Evolutionary conservation across 2,113 vertebrate genomes (phyloP).

Genomic region (Proterorhinus semilunaris): DNA sequence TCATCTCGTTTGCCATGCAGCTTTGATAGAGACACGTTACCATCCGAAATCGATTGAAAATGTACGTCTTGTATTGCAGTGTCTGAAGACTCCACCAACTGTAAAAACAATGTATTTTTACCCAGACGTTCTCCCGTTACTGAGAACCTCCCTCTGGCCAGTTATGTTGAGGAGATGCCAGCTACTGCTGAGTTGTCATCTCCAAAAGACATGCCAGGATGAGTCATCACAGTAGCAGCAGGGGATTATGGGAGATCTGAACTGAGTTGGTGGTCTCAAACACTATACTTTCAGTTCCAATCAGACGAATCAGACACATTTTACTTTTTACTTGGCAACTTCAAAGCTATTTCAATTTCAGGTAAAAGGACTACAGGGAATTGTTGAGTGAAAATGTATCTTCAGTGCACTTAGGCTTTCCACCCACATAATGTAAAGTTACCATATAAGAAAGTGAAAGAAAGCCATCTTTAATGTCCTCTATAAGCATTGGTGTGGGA

Average conservation of each 20-base stretch:
- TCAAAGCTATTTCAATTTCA: background rate
- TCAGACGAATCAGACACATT: conserved; percentile 15
- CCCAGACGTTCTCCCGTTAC: conserved; percentile 8
- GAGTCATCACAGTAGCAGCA: conserved; percentile 34
- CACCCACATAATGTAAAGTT: too few relatives aligned
- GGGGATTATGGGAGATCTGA: conserved; percentile 36
- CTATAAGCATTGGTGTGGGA: background rate
- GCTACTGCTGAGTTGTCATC: conserved; percentile 41
- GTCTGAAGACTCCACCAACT: background rate
- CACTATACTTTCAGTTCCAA: conserved; percentile 43
- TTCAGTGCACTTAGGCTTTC: too few relatives aligned
- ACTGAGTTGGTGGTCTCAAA: conserved; percentile 31
- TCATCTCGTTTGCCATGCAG: background rate
- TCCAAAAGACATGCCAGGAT: conserved; percentile 39
- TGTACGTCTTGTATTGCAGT: background rate
- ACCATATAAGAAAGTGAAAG: background rate
- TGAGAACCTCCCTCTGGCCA: conserved; percentile 17
- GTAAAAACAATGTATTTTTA: conserved; percentile 13
- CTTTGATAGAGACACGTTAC: background rate
- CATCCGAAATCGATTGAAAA: background rate
- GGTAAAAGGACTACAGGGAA: background rate
- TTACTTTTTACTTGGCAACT: conserved; percentile 3
- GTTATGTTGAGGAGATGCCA: conserved; percentile 25
- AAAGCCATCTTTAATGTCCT: background rate
- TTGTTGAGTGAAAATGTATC: too few relatives aligned